phyloP scores from a whole-genome alignment of 2,797 vertebrate species.

The Microctenopoma steveboyesi region DNA sequence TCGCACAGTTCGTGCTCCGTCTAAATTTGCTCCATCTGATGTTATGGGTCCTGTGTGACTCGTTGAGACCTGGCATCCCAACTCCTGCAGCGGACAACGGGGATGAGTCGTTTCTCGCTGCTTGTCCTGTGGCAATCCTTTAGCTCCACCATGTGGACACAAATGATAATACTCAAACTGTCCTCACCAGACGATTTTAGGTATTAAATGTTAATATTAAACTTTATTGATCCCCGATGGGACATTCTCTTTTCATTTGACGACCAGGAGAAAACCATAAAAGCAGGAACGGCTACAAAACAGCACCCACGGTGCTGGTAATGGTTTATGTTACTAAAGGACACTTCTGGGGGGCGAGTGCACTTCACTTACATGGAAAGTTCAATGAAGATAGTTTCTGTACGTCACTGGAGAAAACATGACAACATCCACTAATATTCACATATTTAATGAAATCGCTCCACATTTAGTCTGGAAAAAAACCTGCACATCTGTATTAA shows the following conservation, averaged over 20 bases:
- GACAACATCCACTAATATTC: neutral
- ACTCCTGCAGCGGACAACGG: neutral
- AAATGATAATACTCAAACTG: constrained; percentile 9
- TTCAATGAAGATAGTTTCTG: constrained; percentile 3
- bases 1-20: constrained; percentile 1
- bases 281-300: constrained; percentile 37
- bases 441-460: constrained; percentile 7
- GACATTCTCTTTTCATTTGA: constrained; percentile 56
- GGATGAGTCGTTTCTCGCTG: neutral
- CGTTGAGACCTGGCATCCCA: neutral
- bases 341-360: constrained; percentile 37
- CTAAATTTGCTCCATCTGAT: constrained; percentile 18
- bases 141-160: constrained; percentile 73
- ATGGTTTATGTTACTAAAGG: constrained; percentile 34
- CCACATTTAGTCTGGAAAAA: neutral
- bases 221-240: constrained; percentile 52
- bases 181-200: constrained; percentile 12
- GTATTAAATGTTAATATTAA: constrained; percentile 45
- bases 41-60: constrained; percentile 15
- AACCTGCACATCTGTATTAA: neutral
- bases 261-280: constrained; percentile 34
- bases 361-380: constrained; percentile 26
- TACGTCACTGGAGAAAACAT: neutral
- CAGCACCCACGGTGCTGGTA: constrained; percentile 15
- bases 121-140: constrained; percentile 31